Evolutionary conservation across 2,113 vertebrate species (phyloP).

Genomic region (Hemiprocne comata): DNA sequence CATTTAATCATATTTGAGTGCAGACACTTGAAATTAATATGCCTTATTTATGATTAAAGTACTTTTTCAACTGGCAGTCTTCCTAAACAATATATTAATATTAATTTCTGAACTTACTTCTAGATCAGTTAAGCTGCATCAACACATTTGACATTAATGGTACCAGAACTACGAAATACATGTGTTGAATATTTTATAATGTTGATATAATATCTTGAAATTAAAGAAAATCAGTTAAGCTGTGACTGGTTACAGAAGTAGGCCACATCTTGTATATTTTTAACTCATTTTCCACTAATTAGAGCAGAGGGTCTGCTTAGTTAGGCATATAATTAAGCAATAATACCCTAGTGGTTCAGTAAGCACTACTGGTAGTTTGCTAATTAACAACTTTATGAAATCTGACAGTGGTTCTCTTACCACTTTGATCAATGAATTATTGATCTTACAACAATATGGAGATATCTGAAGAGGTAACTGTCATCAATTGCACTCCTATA

Average conservation of each 20-base stretch:
- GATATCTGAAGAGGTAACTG: not conserved
- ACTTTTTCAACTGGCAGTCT: not conserved
- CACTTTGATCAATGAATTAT: constrained; percentile 15
- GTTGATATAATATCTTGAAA: constrained; percentile 43
- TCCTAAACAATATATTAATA: constrained; percentile 31
- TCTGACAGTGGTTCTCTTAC: not conserved
- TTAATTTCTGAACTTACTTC: constrained; percentile 33
- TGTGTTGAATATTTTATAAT: constrained; percentile 46
- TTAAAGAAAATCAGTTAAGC: constrained; percentile 40
- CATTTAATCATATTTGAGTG: not conserved
- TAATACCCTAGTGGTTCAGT: constrained; percentile 37
- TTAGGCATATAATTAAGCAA: constrained; percentile 58
- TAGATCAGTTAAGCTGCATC: constrained; percentile 23
- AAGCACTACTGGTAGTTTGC: constrained; percentile 24
- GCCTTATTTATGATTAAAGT: not conserved
- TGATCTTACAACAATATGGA: not conserved
- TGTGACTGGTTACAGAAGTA: constrained; percentile 5
- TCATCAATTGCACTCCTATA: not conserved
- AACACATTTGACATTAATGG: constrained; percentile 19
- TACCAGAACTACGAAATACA: constrained; percentile 25
- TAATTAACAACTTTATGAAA: constrained; percentile 39
- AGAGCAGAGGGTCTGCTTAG: constrained; percentile 32
- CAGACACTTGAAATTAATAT: not conserved
- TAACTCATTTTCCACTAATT: constrained; percentile 58
- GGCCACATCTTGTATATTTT: constrained; percentile 51